Percentiles rank a stretch among this genome's conserved stretches.
phyloP scores from a whole-genome alignment of 2,113 vertebrate species.

The Seriola aureovittata region DNA sequence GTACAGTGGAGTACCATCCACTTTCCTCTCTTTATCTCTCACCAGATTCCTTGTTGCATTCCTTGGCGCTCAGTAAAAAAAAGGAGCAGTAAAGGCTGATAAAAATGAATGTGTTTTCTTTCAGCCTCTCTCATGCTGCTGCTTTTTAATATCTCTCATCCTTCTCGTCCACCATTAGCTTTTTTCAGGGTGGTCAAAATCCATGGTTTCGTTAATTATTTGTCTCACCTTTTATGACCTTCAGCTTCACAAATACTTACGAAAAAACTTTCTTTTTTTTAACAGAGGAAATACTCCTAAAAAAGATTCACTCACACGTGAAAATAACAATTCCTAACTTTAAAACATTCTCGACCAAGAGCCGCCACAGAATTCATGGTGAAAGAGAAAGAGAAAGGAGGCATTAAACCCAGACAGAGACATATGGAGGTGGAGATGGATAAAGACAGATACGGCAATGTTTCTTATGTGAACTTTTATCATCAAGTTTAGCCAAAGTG shows the following conservation, averaged over 20 bases:
- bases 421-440: slow-evolving; percentile 58
- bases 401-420: slow-evolving; percentile 46
- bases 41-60: slow-evolving; percentile 77
- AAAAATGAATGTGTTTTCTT: slow-evolving; percentile 56
- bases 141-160: slow-evolving; percentile 23
- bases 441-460: slow-evolving; percentile 63
- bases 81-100: slow-evolving; percentile 35
- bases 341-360: not conserved
- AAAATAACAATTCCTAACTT: slow-evolving; percentile 15
- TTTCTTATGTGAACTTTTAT: slow-evolving; percentile 81
- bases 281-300: not conserved
- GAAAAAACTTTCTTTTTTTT: not conserved
- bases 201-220: not conserved
- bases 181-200: not conserved
- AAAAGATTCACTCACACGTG: not conserved
- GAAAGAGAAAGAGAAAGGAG: slow-evolving; percentile 1
- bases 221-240: not conserved
- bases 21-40: slow-evolving; percentile 71
- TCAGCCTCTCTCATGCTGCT: slow-evolving; percentile 44
- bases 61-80: slow-evolving; percentile 61
- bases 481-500: slow-evolving; percentile 82
- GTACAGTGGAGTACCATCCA: slow-evolving; percentile 67
- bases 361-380: not conserved
- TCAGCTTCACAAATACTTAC: not conserved
- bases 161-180: not conserved